Base-by-base conservation (phyloP, 2,888 invertebrate genomes). In the Sinelater perroti region DNA sequence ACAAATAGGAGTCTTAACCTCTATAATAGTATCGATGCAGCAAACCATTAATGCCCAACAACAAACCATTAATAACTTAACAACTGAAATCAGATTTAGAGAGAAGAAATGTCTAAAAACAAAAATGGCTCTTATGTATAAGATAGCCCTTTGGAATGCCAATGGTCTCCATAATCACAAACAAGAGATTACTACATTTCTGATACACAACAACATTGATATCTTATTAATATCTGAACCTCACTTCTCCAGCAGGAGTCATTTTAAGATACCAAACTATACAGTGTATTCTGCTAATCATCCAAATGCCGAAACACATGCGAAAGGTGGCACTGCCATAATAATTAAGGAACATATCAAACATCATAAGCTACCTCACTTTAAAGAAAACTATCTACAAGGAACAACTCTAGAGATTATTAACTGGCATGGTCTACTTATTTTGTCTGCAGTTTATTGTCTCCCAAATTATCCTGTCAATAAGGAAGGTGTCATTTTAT, bases 401-500 rank as follows among this genome's bases (percentile, higher is more conserved):
- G 24, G 21, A 20, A 42, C 42, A 1, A 42, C 13, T 14, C 8
- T 40, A 7, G 8, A 2, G 24, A 42, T 56, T 10, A 31, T 47
- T 35, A 52, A 44, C 13, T 24, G 14, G 17, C 21, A n/a, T 35
- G 51, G 55, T n/a, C 20, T 33, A 0, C 14, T 66, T 1, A 33
- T 42, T 0, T 1, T 64, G 2, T 40, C 62, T 16, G 55, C 62
- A 1, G 24, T 61, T 7, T 65, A 67, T 26, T 61, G 56, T 4
- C 65, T 62, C 0, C 59, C 63, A 2, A 67, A 60, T 16, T 61
- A 64, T 17, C 42, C 21, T 18, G 55, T 61, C 5, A 55, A 56
- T 10, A 26, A 57, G 38, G 24, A 42, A 7, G 26, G 42, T 5
- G 24, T 45, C 20, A 20, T 47, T 7, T 20, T 35, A 21, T 47